Evolutionary conservation across 2,113 vertebrate species (phyloP).

Genomic region (Proteles cristata): DNA sequence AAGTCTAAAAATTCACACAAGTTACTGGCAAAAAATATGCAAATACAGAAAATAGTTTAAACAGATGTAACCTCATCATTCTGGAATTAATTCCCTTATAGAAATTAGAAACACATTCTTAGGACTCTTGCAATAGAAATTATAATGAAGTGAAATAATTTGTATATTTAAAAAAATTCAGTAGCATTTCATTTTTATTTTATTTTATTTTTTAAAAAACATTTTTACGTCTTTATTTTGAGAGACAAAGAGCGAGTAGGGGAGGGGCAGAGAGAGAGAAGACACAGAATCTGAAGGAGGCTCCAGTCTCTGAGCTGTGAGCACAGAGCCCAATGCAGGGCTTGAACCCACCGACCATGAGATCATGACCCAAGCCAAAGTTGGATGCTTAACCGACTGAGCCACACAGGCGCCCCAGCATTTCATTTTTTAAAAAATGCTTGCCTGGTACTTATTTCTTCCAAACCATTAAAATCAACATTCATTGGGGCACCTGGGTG

Average conservation of each 20-base stretch:
- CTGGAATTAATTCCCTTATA: not conserved
- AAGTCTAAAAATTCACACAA: not conserved
- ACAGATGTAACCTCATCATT: not conserved
- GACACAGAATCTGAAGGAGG: no score
- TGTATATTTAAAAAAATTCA: not conserved
- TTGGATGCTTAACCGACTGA: no score
- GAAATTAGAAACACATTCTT: slow-evolving; percentile 24
- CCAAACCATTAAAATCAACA: not conserved
- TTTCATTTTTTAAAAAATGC: not conserved
- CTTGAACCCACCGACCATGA: no score
- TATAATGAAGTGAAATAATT: not conserved
- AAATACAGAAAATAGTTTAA: not conserved
- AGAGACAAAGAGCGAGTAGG: no score
- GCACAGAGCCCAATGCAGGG: no score
- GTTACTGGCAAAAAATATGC: not conserved
- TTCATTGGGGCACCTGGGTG: not conserved
- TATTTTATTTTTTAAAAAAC: no score
- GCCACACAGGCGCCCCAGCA: no score
- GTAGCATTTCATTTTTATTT: not conserved
- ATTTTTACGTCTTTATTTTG: no score
- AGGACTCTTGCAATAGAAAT: not conserved
- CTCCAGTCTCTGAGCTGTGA: no score
- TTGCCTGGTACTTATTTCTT: not conserved
- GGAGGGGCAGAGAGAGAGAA: no score
- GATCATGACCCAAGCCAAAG: no score